Conservation (phyloP, 2,888 invertebrate species). For the Ceriagrion tenellum region DNA sequence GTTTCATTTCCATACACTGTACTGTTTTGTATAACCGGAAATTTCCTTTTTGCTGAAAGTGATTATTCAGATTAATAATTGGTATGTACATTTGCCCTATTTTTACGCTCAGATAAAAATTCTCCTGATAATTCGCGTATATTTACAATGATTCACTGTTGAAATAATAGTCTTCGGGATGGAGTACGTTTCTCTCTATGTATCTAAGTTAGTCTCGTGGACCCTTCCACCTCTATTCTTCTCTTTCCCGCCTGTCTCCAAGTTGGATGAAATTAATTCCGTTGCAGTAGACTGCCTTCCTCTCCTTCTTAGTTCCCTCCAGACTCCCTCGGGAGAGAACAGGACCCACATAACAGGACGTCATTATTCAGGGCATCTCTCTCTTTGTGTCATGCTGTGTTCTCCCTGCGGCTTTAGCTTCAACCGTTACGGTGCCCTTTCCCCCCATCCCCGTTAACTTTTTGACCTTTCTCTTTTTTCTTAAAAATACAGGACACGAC, state of each 20-base stretch:
- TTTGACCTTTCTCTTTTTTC: neutral
- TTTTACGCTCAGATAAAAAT: no score
- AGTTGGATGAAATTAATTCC: neutral
- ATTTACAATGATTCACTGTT: no score
- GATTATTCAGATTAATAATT: no score
- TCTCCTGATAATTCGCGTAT: no score
- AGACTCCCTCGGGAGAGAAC: neutral
- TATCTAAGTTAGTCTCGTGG: no score
- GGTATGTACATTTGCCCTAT: no score
- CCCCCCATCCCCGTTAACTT: neutral
- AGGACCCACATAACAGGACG: neutral
- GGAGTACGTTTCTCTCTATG: no score
- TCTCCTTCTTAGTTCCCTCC: neutral
- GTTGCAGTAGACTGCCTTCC: neutral
- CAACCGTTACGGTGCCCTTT: neutral
- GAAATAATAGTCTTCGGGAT: no score
- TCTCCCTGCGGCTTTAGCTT: neutral
- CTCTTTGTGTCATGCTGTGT: neutral
- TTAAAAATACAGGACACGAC: neutral
- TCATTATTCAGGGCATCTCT: neutral
- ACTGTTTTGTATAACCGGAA: no score
- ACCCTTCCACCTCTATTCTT: neutral
- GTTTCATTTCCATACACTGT: no score
- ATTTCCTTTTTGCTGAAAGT: no score
- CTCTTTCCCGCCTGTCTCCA: neutral